phyloP scores from a whole-genome alignment of 2,888 invertebrate species.

The Bombylius major region DNA sequence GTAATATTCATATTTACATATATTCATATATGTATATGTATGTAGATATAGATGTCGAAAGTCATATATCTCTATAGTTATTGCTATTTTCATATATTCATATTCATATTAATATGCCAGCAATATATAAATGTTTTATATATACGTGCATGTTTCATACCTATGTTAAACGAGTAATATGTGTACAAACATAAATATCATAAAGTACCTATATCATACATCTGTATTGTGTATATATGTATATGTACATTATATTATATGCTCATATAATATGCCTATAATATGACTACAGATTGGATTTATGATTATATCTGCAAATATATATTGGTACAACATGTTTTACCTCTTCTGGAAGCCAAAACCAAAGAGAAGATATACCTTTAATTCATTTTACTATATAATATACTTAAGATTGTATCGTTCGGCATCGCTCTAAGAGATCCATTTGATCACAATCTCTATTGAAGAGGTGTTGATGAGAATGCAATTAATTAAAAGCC shows the following conservation, averaged over 20 bases:
- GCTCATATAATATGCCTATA: not conserved
- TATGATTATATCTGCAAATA: slow-evolving; percentile 9
- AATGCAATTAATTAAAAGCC: slow-evolving; percentile 11
- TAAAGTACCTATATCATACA: not conserved
- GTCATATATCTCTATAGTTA: slow-evolving; percentile 5
- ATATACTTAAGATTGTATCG: slow-evolving; percentile 5
- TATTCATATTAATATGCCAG: slow-evolving; percentile 10
- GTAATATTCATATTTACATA: not conserved
- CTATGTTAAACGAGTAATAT: not conserved
- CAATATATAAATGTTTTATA: slow-evolving; percentile 12
- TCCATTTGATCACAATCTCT: slow-evolving; percentile 7
- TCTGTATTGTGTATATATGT: too few species aligned
- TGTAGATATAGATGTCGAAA: not conserved
- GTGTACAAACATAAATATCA: not conserved
- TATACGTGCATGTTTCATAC: slow-evolving; percentile 1
- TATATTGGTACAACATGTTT: not conserved
- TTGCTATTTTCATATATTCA: not conserved
- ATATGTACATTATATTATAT: not conserved
- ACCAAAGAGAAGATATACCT: not conserved
- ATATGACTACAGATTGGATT: slow-evolving; percentile 4
- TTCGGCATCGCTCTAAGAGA: slow-evolving; percentile 3
- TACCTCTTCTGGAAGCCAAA: not conserved
- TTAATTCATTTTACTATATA: not conserved
- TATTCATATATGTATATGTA: not conserved
- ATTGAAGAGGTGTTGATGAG: slow-evolving; percentile 14